phyloP scores from a whole-genome alignment of 1,140 invertebrate species.

The Drosophila ohnishii region DNA sequence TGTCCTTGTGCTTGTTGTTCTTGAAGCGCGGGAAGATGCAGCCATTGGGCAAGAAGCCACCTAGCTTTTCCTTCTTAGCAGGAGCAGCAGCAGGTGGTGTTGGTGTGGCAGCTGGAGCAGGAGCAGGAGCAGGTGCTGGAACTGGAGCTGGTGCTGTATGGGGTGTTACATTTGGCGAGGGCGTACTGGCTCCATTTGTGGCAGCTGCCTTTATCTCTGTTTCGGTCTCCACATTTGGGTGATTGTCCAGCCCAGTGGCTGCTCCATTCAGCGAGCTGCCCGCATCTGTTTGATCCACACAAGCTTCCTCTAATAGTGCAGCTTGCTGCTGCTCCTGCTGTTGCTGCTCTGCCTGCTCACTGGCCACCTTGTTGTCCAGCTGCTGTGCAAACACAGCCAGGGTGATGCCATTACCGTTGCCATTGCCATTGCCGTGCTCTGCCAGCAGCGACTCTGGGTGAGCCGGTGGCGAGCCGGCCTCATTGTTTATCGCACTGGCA shows the following conservation, averaged over 20 bases:
- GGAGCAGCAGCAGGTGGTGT: conserved; percentile 41
- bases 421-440: conserved; percentile 52
- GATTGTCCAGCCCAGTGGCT: conserved; percentile 21
- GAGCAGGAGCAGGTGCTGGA: neutral
- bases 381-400: conserved; percentile 72
- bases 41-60: conserved; percentile 81
- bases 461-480: conserved; percentile 52
- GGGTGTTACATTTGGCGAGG: conserved; percentile 4
- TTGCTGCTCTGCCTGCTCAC: conserved; percentile 60
- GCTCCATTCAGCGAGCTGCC: conserved; percentile 36
- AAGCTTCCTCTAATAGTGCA: conserved; percentile 28
- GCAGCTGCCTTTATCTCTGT: conserved; percentile 29
- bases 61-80: conserved; percentile 79
- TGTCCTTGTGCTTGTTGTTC: conserved; percentile 82
- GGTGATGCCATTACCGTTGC: conserved; percentile 66
- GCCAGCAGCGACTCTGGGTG: conserved; percentile 57
- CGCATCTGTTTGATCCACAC: conserved; percentile 68
- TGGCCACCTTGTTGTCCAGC: conserved; percentile 71
- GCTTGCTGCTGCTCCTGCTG: conserved; percentile 36
- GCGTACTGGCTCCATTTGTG: conserved; percentile 48
- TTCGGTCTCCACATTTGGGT: conserved; percentile 18
- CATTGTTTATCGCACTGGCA: conserved; percentile 31
- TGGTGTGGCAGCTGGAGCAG: conserved; percentile 15
- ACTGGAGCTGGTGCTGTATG: conserved; percentile 6
- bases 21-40: conserved; percentile 83